Evolutionary conservation across 1,140 invertebrate species (phyloP), one percentile per base, ranked within the genome.

Genomic region (Cepaea nemoralis): DNA sequence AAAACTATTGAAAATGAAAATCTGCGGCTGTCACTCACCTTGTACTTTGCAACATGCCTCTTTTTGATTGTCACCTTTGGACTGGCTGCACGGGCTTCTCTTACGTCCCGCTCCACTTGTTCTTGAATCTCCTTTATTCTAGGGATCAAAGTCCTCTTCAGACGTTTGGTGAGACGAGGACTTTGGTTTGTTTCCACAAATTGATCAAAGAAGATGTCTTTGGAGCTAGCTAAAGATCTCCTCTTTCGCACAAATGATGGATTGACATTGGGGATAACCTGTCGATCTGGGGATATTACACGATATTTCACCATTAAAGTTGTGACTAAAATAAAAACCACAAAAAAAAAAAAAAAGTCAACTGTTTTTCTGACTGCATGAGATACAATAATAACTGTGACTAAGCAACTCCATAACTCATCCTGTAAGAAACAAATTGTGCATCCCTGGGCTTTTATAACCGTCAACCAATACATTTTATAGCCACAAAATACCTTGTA

Each of bases 181-280:
- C 81, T 83, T 66, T 82, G 83, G 22, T 31, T 69, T 31, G 37
- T 40, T 45, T 80, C 69, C 16, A 55, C 31, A 14, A 81, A 55
- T 22, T 81, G 33, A 10, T 79, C 66, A 73, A 88, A 40, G 74
- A 89, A 90, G 19, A 80, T 40, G 42, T 87, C 84, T 73, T 87
- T 87, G 37, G 66, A 39, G 3, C 50, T 81, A 8, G 75, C 77
- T 10, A 86, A 82, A 12, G 86, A 88, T 71, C 88, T 83, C 59
- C 85, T 87, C 74, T 83, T 85, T 37, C 87, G 75, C 16, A 90
- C 87, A 82, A 87, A 86, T n/a, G 76, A 78, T 2, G 88, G 88
- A 55, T 82, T 86, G 70, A 87, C 83, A 81, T 87, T 86, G 14
- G 89, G 88, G 33, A 87, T 85, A 19, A 89, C 88, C 74, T 77